phyloP scores from a whole-genome alignment of 2,888 invertebrate genomes.

The Amitus sp. region DNA sequence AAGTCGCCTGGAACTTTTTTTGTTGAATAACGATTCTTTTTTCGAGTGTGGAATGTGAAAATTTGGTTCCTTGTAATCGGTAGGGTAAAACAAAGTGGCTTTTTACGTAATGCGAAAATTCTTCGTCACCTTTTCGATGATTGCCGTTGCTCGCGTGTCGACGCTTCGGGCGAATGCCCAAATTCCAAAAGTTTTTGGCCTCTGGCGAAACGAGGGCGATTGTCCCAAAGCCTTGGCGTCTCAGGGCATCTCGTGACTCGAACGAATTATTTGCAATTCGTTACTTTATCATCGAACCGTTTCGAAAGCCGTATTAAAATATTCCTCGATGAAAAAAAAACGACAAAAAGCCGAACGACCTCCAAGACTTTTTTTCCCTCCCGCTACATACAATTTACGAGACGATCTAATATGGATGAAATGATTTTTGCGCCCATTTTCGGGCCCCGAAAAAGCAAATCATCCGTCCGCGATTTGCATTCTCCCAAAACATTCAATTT shows the following conservation, averaged over 20 bases:
- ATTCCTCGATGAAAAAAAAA: constrained; percentile 6
- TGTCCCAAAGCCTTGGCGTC: constrained; percentile 31
- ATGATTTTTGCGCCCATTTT: background rate
- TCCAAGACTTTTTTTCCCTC: constrained; percentile 2
- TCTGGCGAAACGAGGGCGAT: constrained; percentile 16
- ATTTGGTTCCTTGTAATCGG: too few relatives aligned
- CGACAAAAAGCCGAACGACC: too few relatives aligned
- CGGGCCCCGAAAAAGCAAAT: background rate
- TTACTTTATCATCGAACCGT: constrained; percentile 46
- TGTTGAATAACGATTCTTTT: too few relatives aligned
- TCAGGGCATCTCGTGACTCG: constrained; percentile 52
- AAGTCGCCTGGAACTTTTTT: too few relatives aligned
- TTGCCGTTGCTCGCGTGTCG: constrained; percentile 32
- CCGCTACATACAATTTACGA: constrained; percentile 1
- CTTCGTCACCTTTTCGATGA: constrained; percentile 7
- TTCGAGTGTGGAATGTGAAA: too few relatives aligned
- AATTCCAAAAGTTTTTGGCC: constrained; percentile 30
- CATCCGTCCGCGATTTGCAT: background rate
- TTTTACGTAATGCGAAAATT: too few relatives aligned
- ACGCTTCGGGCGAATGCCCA: constrained; percentile 18
- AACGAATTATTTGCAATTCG: constrained; percentile 51
- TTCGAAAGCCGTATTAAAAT: constrained; percentile 26
- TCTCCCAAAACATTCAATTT: background rate
- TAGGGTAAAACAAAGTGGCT: too few relatives aligned
- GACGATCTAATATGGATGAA: constrained; percentile 2